Base-by-base conservation (phyloP, 2,797 vertebrate genomes). In the Dicrostonyx torquatus region DNA sequence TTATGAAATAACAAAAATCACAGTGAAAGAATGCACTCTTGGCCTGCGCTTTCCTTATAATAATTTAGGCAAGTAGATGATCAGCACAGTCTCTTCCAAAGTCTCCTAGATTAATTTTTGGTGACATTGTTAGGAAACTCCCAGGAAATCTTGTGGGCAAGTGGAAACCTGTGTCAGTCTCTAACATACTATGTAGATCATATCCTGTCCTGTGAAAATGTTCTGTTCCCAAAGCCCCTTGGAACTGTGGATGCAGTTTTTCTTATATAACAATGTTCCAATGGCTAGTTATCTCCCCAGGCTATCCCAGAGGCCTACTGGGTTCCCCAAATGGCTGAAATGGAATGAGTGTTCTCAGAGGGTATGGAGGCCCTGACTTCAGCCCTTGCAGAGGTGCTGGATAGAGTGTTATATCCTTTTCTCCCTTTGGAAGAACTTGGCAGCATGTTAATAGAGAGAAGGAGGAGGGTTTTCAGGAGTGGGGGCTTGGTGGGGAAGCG, bases 161-260 rank as follows among this genome's bases (percentile, higher is more conserved):
- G 37, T 92, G 82, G 94, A 95, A 97, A 97, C 64, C 91, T 72
- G 86, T 24, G 31, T 92, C 87, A 70, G 48, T 88, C 73, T 90
- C 70, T 48, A 91, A 93, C 53, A 34, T 73, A 89, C 50, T 64
- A 72, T 79, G 73, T 87, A 92, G 70, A 90, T 95, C 85, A 93
- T 60, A 88, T 80, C 77, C 82, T 90, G 83, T 68, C 85, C 72
- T 89, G 45, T 96, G 95, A 96, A 96, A 94, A 94, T 86, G 66
- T 89, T 95, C 82, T 95, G 37, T 93, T 97, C 40, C 91, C 91
- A 94, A 92, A 90, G 55, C 80, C 80, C 76, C 75, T 89, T 97
- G 95, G 91, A 97, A 96, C 86, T 84, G 48, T n/a, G 70, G 66
- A 92, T 37, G 26, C 80, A 94, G 94, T 97, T 93, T 72, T 97